Percentiles rank a stretch among this genome's conserved stretches.
Conservation (phyloP, 2,888 invertebrate genomes). For the Himalopsyche kuldschensis region DNA sequence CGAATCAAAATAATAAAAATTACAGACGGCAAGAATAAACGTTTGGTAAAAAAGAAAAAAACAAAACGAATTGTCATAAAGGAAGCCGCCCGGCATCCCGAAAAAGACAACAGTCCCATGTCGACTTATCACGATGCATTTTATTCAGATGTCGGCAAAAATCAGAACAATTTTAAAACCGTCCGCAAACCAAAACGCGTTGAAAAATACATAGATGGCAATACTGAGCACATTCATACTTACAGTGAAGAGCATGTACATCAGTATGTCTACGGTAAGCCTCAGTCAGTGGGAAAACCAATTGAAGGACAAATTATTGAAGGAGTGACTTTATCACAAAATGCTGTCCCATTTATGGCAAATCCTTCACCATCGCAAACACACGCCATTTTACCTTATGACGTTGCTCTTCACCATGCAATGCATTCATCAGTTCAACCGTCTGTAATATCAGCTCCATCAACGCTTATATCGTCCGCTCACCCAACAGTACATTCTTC, state of each 20-base stretch:
- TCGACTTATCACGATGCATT: slow-evolving; percentile 55
- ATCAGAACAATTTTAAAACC: slow-evolving; percentile 50
- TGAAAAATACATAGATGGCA: slow-evolving; percentile 58
- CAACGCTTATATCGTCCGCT: background rate
- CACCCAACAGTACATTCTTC: slow-evolving; percentile 39
- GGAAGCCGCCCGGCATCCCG: slow-evolving; percentile 16
- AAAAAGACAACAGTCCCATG: slow-evolving; percentile 47
- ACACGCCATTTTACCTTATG: slow-evolving; percentile 46
- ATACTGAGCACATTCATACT: slow-evolving; percentile 58
- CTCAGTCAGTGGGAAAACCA: slow-evolving; percentile 42
- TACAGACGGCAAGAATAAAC: slow-evolving; percentile 50
- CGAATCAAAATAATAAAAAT: slow-evolving; percentile 53
- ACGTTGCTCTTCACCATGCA: slow-evolving; percentile 24
- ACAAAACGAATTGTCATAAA: slow-evolving; percentile 48
- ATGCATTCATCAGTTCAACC: slow-evolving; percentile 1
- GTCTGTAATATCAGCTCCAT: slow-evolving; percentile 32
- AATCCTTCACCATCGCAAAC: slow-evolving; percentile 34
- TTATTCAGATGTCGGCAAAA: slow-evolving; percentile 54
- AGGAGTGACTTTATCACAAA: background rate
- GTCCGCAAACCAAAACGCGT: slow-evolving; percentile 55
- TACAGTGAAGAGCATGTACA: slow-evolving; percentile 59
- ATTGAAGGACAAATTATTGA: slow-evolving; percentile 9
- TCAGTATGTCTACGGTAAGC: slow-evolving; percentile 52
- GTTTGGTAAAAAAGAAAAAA: slow-evolving; percentile 49
- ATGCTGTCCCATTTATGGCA: background rate